Conservation (phyloP, 2,113 vertebrate species). For the Hipposideros armiger region DNA sequence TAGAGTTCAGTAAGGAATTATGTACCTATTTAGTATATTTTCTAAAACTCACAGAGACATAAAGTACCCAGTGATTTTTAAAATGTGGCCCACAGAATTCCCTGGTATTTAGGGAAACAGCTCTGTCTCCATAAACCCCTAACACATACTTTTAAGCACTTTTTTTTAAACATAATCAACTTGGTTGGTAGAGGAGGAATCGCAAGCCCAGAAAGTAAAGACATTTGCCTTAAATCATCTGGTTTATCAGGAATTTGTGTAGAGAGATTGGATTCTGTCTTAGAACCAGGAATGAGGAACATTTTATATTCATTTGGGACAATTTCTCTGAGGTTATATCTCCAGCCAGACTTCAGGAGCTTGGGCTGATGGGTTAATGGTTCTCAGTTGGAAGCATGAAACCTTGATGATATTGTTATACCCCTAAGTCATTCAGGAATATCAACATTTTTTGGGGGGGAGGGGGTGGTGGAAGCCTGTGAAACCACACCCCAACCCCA, state of each 20-base stretch:
- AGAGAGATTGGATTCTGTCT: background rate
- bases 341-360: background rate
- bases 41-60: background rate
- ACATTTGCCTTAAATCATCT: background rate
- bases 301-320: background rate
- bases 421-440: background rate
- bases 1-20: background rate
- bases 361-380: background rate
- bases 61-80: background rate
- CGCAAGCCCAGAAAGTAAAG: background rate
- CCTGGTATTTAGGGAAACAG: background rate
- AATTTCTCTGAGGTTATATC: background rate
- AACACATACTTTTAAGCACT: background rate
- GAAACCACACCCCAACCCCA: background rate
- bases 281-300: background rate
- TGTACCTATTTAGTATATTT: background rate
- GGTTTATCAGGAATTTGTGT: background rate
- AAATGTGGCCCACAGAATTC: background rate
- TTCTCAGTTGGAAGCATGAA: background rate
- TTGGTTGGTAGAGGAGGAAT: background rate
- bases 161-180: background rate
- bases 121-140: background rate
- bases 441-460: background rate
- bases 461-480: background rate
- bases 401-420: background rate